A percentile compares a stretch with the other conserved stretches of the same genome.
phyloP scores from a whole-genome alignment of 2,797 vertebrate genomes.

The Taeniopygia guttata region DNA sequence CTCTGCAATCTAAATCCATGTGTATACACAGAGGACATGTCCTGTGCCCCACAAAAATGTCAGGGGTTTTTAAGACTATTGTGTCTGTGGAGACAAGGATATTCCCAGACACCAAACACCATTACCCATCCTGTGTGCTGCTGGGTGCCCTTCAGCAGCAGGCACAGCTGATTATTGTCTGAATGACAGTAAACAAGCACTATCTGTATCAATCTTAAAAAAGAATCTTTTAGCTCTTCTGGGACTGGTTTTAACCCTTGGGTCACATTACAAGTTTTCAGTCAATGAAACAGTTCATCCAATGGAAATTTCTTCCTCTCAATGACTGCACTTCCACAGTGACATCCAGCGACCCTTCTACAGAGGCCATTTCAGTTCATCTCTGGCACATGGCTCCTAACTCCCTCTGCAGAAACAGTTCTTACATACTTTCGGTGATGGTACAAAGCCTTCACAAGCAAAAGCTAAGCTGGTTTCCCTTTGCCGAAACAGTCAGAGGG shows the following conservation, averaged over 20 bases:
- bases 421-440: background rate
- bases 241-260: background rate
- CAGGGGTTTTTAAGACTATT: background rate
- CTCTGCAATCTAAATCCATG: background rate
- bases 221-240: background rate
- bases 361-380: background rate
- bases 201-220: background rate
- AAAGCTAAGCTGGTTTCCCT: background rate
- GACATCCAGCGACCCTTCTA: background rate
- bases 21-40: rapidly evolving
- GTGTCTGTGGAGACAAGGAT: background rate
- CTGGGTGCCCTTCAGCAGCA: background rate
- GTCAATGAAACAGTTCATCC: background rate
- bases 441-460: background rate
- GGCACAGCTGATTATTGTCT: background rate
- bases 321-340: background rate
- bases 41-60: background rate
- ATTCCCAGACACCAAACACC: background rate
- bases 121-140: background rate
- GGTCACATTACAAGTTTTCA: background rate
- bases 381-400: background rate
- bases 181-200: background rate
- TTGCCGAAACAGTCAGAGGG: background rate
- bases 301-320: background rate
- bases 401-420: background rate